Percentiles rank a stretch among this genome's conserved stretches.
These are phyloP conservation scores for Benthosema pterotum DNA, from an alignment of 2,797 vertebrate species.

Conservation along the genomic window DNA sequence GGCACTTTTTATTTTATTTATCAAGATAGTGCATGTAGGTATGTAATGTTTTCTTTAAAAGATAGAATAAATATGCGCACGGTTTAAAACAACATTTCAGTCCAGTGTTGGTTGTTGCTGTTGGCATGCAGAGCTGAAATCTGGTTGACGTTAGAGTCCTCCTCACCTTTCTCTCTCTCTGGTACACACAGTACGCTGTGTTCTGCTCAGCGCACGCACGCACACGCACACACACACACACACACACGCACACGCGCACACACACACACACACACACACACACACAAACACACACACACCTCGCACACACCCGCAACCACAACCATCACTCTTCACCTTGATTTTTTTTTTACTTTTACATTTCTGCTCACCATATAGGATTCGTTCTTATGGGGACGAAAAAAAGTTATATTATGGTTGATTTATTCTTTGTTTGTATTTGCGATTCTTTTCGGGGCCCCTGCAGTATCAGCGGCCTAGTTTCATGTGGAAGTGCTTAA, in stretches of 20 bases:
- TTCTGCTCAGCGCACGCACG: conserved; percentile 68
- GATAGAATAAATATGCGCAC: conserved; percentile 78
- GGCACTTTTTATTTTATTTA: conserved; percentile 69
- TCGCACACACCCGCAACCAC: conserved; percentile 22
- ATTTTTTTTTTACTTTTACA: conserved; percentile 40
- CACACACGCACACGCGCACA: conserved; percentile 6
- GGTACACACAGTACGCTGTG: conserved; percentile 52
- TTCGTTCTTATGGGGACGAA: conserved; percentile 63
- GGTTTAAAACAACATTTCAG: conserved; percentile 82
- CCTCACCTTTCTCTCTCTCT: conserved; percentile 68
- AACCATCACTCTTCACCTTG: conserved; percentile 18
- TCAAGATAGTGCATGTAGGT: conserved; percentile 72
- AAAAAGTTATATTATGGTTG: conserved; percentile 83
- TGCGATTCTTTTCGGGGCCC: conserved; percentile 79
- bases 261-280: conserved; percentile 11
- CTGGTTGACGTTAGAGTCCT: conserved; percentile 74
- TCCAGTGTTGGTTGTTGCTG: conserved; percentile 74
- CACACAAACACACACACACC: neutral
- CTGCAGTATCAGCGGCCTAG: conserved; percentile 77
- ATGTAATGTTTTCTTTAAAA: conserved; percentile 81
- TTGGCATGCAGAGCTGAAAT: conserved; percentile 76
- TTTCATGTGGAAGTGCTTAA: conserved; percentile 99
- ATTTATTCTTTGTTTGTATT: conserved; percentile 85
- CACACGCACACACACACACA: neutral
- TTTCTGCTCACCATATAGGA: conserved; percentile 30